These are phyloP conservation scores for Stylophora pistillata DNA, from an alignment of 64 coral and sea anemone species.

Conservation along the genomic window DNA sequence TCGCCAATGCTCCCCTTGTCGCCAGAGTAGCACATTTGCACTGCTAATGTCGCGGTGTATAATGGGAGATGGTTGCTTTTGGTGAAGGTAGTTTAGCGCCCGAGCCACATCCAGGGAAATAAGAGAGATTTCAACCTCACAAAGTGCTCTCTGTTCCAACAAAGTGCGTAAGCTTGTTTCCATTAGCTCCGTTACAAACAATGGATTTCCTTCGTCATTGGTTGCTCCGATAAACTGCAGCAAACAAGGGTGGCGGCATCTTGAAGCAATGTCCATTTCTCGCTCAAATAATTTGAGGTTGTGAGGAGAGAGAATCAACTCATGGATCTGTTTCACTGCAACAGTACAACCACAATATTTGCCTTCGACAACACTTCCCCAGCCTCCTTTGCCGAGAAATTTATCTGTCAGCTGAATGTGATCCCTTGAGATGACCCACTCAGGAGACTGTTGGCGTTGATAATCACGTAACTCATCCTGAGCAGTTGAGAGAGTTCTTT, in stretches of 20 bases:
- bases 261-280: conserved; percentile 48
- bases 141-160: background rate
- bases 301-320: conserved; percentile 23
- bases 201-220: background rate
- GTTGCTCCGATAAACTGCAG: conserved; percentile 10
- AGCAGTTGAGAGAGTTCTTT: background rate
- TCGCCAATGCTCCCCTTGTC: background rate
- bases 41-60: conserved; percentile 46
- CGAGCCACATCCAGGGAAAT: conserved; percentile 13
- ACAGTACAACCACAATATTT: background rate
- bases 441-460: background rate
- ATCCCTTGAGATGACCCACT: background rate
- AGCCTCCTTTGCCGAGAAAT: background rate
- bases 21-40: conserved; percentile 50
- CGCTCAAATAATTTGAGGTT: conserved; percentile 5
- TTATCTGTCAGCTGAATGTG: background rate
- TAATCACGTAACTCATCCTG: background rate
- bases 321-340: conserved; percentile 24
- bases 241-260: conserved; percentile 33
- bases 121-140: background rate
- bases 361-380: background rate
- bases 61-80: conserved; percentile 15
- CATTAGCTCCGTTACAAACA: conserved; percentile 1
- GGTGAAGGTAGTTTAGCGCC: conserved; percentile 45
- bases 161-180: background rate